Evolutionary conservation across 2,888 invertebrate species (phyloP).

Genomic region (Mythimna pallens): DNA sequence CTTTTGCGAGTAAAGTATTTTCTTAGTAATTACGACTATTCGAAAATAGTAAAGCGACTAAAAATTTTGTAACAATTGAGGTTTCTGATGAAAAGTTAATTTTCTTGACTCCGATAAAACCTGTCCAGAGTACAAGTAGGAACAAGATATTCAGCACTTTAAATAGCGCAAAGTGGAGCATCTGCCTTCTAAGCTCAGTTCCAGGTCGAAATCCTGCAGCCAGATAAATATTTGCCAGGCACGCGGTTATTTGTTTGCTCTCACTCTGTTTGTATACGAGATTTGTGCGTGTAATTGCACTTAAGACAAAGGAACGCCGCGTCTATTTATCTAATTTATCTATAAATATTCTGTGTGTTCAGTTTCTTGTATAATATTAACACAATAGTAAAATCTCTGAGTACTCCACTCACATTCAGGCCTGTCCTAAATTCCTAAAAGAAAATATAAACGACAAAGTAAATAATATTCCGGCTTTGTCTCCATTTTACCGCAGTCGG

Average conservation of each 20-base stretch:
- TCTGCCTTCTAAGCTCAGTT: constrained; percentile 21
- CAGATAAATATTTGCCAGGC: constrained; percentile 47
- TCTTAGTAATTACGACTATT: too few species aligned
- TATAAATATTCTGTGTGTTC: constrained; percentile 26
- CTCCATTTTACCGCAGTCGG: constrained; percentile 48
- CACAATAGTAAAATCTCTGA: constrained; percentile 20
- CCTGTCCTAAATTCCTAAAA: constrained; percentile 26
- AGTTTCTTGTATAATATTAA: constrained; percentile 35
- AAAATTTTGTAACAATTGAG: too few species aligned
- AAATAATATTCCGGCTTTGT: constrained; percentile 40
- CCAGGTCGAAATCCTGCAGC: constrained; percentile 34
- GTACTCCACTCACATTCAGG: constrained; percentile 19
- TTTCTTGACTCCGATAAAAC: neutral
- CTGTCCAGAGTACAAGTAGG: neutral
- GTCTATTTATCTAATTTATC: constrained; percentile 46
- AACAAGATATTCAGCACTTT: constrained; percentile 26
- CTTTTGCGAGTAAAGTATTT: too few species aligned
- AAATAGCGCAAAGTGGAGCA: constrained; percentile 37
- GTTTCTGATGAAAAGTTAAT: neutral
- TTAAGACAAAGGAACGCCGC: constrained; percentile 42
- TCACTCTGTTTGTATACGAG: constrained; percentile 38
- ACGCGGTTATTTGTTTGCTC: constrained; percentile 39
- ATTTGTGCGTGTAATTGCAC: constrained; percentile 45
- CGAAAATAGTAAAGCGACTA: too few species aligned
- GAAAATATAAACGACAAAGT: constrained; percentile 34